Evolutionary conservation across 2,113 vertebrate species (phyloP).

Genomic region (Macroglossus sobrinus): DNA sequence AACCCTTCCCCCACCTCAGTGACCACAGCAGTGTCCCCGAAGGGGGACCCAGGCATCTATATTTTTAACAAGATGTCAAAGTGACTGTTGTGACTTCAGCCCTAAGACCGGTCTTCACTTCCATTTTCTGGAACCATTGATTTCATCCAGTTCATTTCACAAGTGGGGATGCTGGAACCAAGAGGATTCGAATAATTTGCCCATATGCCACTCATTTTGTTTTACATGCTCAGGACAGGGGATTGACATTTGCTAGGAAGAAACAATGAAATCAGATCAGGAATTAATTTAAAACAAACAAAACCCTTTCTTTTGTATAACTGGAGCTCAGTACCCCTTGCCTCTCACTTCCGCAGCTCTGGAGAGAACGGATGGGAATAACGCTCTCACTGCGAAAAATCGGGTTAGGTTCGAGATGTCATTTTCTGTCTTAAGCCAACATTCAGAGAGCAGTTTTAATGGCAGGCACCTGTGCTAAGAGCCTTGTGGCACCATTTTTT

Average conservation of each 20-base stretch:
- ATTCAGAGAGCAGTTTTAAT: background rate
- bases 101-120: background rate
- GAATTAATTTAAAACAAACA: background rate
- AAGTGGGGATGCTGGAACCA: too few species aligned
- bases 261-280: background rate
- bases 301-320: background rate
- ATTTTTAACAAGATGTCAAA: background rate
- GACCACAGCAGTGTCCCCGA: background rate
- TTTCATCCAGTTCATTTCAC: background rate
- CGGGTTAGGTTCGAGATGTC: background rate
- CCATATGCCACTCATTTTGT: background rate
- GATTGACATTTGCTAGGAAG: background rate
- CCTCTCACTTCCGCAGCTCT: background rate
- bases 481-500: background rate
- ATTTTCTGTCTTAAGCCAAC: background rate
- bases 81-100: background rate
- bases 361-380: accelerated
- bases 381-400: accelerated
- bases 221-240: background rate
- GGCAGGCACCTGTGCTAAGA: background rate
- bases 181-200: background rate
- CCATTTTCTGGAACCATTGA: background rate
- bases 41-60: background rate
- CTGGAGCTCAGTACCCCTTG: background rate
- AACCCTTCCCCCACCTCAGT: accelerated